Evolutionary conservation across 2,888 invertebrate species (phyloP).

Genomic region (Patella caerulea): DNA sequence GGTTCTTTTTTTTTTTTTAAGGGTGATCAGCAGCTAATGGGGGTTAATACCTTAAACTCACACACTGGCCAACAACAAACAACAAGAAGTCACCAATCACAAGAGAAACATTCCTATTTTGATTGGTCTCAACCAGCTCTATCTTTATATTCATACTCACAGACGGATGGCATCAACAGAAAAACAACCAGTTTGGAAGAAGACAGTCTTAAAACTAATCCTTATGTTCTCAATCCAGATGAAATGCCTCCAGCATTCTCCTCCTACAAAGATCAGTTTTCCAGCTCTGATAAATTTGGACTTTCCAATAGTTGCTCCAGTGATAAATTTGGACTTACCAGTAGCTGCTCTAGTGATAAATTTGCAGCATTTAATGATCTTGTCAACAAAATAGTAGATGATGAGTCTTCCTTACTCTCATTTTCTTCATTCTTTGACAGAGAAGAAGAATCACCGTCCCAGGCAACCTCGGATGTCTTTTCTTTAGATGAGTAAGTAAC

Average conservation of each 20-base stretch:
- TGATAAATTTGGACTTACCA: constrained; percentile 46
- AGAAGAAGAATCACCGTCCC: constrained; percentile 33
- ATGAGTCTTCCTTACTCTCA: constrained; percentile 54
- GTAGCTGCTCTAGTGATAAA: constrained; percentile 55
- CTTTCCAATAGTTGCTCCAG: constrained; percentile 49
- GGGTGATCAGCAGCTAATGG: no score
- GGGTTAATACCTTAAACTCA: no score
- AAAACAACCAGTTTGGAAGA: no score
- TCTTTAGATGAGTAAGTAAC: constrained; percentile 44
- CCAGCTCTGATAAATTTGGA: constrained; percentile 39
- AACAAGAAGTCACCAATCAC: no score
- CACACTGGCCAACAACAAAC: no score
- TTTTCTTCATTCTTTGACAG: constrained; percentile 41
- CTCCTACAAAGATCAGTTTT: no score
- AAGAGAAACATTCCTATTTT: background rate
- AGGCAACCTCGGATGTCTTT: constrained; percentile 39
- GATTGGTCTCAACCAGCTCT: constrained; percentile 1
- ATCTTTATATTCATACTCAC: background rate
- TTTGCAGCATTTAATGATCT: constrained; percentile 63
- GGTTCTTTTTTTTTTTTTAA: no score
- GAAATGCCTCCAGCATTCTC: no score
- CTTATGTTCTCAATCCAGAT: no score
- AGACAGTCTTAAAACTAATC: no score
- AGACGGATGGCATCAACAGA: no score
- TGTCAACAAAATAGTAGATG: constrained; percentile 65